Percentiles rank a stretch among this genome's conserved stretches.
phyloP scores from a whole-genome alignment of 2,797 vertebrate species.

The Tinamus major region DNA sequence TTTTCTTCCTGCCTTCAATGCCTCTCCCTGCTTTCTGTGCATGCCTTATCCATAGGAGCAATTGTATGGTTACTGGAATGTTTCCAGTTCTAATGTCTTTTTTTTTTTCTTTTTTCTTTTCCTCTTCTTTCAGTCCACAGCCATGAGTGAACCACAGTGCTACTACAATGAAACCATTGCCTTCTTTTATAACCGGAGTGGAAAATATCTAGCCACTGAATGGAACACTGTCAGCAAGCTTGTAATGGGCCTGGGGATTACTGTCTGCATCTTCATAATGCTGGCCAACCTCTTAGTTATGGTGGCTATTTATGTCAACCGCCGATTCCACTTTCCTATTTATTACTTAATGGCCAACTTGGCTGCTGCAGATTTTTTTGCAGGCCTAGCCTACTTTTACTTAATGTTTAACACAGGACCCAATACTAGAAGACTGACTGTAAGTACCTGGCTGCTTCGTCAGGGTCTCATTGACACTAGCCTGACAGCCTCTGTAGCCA shows the following conservation, averaged over 20 bases:
- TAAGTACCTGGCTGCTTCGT: conserved; percentile 96
- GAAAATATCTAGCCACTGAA: conserved; percentile 91
- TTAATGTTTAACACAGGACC: conserved; percentile 99
- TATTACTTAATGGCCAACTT: conserved; percentile 99
- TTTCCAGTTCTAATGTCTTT: conserved; percentile 63
- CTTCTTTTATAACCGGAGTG: conserved; percentile 98
- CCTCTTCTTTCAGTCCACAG: conserved; percentile 75
- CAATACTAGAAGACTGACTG: conserved; percentile 93
- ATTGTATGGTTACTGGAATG: background rate
- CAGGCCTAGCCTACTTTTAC: conserved; percentile 98
- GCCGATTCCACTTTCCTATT: conserved; percentile 99
- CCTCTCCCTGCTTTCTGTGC: background rate
- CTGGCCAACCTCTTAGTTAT: conserved; percentile 98
- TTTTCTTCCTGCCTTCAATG: conserved; percentile 4
- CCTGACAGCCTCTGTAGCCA: conserved; percentile 96
- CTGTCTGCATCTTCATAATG: conserved; percentile 99
- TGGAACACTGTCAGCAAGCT: conserved; percentile 97
- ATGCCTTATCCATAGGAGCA: conserved; percentile 15
- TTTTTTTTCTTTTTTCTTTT: background rate
- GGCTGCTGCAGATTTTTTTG: conserved; percentile 98
- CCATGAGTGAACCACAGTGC: conserved; percentile 89
- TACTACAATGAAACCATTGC: conserved; percentile 98
- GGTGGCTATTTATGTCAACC: conserved; percentile 98
- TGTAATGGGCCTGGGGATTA: conserved; percentile 98
- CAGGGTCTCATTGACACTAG: conserved; percentile 98